These are phyloP conservation scores for Actinopyga echinites DNA, from an alignment of 53 echinoderm and acorn worm species.

Conservation along the genomic window DNA sequence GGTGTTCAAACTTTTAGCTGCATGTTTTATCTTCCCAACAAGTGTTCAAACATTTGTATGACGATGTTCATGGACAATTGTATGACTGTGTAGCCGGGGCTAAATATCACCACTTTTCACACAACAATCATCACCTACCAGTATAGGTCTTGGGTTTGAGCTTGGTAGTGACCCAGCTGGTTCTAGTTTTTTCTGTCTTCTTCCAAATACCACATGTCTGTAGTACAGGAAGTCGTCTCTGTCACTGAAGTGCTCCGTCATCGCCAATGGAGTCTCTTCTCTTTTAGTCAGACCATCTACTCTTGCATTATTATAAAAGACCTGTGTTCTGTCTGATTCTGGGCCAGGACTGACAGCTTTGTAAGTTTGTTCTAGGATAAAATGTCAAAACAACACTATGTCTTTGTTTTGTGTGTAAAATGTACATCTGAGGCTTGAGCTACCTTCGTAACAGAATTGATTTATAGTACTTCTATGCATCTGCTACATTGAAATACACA, in stretches of 20 bases:
- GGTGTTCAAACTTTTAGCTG: no score
- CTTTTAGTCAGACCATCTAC: constrained; percentile 93
- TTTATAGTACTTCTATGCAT: no score
- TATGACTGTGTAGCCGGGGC: not conserved
- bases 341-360: constrained; percentile 80
- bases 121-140: constrained; percentile 50
- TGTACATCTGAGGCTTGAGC: not conserved
- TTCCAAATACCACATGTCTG: constrained; percentile 84
- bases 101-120: not conserved
- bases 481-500: no score
- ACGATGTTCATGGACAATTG: no score
- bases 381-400: not conserved
- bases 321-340: constrained; percentile 90
- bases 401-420: not conserved
- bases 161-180: constrained; percentile 73
- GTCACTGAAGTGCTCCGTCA: constrained; percentile 89
- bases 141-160: constrained; percentile 85
- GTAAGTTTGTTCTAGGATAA: constrained; percentile 81
- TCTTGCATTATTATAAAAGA: constrained; percentile 88
- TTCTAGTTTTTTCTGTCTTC: constrained; percentile 80
- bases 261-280: constrained; percentile 85
- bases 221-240: constrained; percentile 91
- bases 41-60: no score
- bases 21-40: no score
- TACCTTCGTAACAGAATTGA: no score